These are phyloP conservation scores for Lethenteron reissneri DNA, from an alignment of 2,113 vertebrate species.

Conservation along the genomic window DNA sequence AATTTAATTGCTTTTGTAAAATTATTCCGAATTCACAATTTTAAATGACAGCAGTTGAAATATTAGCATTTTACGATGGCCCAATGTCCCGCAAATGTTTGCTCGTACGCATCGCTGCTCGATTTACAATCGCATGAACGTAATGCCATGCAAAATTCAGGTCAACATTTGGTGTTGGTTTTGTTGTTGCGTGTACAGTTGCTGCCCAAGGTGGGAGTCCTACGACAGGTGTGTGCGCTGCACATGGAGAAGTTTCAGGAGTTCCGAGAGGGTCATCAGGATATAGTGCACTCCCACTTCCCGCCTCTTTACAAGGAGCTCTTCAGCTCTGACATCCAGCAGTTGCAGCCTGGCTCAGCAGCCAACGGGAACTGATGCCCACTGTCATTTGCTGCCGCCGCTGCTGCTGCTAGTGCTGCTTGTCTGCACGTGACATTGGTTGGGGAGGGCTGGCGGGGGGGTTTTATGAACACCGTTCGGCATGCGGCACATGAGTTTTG, in stretches of 20 bases:
- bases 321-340: constrained; percentile 40
- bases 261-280: constrained; percentile 48
- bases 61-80: too few relatives aligned
- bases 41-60: too few relatives aligned
- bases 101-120: too few relatives aligned
- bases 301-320: constrained; percentile 80
- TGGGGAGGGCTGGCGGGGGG: not conserved
- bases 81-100: too few relatives aligned
- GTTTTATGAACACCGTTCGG: not conserved
- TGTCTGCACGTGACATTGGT: not conserved
- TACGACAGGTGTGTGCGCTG: constrained; percentile 45
- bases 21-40: too few relatives aligned
- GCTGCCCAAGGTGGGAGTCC: constrained; percentile 30
- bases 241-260: constrained; percentile 57
- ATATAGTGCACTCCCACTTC: constrained; percentile 38
- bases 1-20: too few relatives aligned
- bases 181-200: constrained; percentile 25
- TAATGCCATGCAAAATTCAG: too few relatives aligned
- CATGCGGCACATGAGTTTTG: too few relatives aligned
- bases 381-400: not conserved
- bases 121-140: too few relatives aligned
- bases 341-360: not conserved
- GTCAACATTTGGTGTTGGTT: too few relatives aligned
- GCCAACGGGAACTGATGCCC: not conserved
- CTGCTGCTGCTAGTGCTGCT: not conserved